Base-by-base conservation (phyloP, 2,797 vertebrate genomes). In the Channa striata region DNA sequence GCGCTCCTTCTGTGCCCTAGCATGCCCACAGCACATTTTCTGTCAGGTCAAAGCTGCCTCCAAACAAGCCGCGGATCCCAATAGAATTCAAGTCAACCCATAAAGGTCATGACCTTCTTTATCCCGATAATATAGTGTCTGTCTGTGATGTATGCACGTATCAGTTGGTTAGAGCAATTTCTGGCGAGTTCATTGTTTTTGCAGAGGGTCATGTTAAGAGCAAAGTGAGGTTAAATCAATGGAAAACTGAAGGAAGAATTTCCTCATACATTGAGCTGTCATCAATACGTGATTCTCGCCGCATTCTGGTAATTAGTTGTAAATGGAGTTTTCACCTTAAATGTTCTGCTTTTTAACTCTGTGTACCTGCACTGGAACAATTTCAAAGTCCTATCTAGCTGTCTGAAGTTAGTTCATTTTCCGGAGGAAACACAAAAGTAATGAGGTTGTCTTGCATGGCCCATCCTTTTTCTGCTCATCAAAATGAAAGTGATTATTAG, bases 11-110 rank as follows among this genome's bases (percentile, higher is more conserved):
- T 68, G 1, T 59, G 13, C 46, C 21, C 39, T 16, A 52, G 7
- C 9, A 52, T 21, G 33, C 50, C 50, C 37, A 36, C 21, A 8
- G 36, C 30, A 48, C 14, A 72, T 75, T 84, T 89, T 68, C 84
- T 85, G 75, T 84, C 67, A 78, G 84, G 79, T 85, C 82, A 81
- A 37, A 56, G 70, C 72, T 54, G 53, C 36, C 71, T 68, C 80
- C 33, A 0, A 48, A 63, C 75, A 85, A 78, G 68, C 70, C 59
- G 40, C 12, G 21, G 52, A 67, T 71, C 62, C 64, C 71, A 16
- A 65, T 79, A 74, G 63, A 65, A 80, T 66, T 59, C 21, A 34
- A 40, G 47, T 74, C 44, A n/a, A 78, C 79, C 82, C 83, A 80
- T 76, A 70, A n/a, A 21, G 78, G 64, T 75, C 13, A 1, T 37